These are phyloP conservation scores for Emys orbicularis DNA, from an alignment of 2,797 vertebrate species.

Conservation along the genomic window DNA sequence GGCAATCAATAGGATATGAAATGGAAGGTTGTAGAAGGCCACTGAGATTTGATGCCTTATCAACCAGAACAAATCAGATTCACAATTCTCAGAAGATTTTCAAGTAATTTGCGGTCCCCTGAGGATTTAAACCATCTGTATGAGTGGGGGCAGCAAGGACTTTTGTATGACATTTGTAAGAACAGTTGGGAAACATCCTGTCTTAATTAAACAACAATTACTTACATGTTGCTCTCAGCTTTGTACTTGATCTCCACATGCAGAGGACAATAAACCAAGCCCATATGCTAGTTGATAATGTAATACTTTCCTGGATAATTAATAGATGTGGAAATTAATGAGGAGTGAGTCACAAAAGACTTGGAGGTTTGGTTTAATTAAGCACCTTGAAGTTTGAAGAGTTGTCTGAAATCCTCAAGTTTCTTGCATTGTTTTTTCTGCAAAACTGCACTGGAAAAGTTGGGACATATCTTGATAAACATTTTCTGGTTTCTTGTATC, in stretches of 20 bases:
- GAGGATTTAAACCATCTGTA: not conserved
- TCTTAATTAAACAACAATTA: conserved; percentile 40
- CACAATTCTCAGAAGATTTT: not conserved
- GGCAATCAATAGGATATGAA: not conserved
- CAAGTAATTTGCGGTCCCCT: not conserved
- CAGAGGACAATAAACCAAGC: not conserved
- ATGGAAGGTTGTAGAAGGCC: not conserved
- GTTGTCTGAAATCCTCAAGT: not conserved
- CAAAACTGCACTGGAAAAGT: not conserved
- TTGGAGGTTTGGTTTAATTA: not conserved
- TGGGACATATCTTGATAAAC: accelerated
- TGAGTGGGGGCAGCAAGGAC: not conserved
- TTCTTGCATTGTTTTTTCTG: not conserved
- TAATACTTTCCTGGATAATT: not conserved
- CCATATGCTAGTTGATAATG: conserved; percentile 8
- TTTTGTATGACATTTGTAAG: not conserved
- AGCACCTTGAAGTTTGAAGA: accelerated
- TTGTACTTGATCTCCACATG: not conserved
- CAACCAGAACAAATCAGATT: conserved; percentile 31
- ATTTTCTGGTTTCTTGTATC: not conserved
- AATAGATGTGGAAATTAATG: not conserved
- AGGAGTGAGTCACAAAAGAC: not conserved
- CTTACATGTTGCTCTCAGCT: not conserved
- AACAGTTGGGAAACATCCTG: not conserved
- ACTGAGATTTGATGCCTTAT: not conserved